Conservation (phyloP, 2,797 vertebrate species). For the Morus bassanus region DNA sequence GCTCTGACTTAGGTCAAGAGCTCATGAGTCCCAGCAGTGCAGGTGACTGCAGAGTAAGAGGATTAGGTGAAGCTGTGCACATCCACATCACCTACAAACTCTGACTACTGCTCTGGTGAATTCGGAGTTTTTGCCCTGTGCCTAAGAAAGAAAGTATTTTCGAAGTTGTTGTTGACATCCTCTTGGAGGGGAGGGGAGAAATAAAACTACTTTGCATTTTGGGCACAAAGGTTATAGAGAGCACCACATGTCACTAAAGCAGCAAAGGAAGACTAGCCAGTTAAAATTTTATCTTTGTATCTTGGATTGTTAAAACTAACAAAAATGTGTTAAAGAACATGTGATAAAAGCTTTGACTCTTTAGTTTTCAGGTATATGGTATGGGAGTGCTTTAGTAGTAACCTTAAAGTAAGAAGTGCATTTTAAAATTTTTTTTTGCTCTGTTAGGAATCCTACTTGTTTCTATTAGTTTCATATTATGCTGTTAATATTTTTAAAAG, state of each 20-base stretch:
- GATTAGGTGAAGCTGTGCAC: not conserved
- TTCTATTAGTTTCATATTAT: not conserved
- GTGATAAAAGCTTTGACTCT: not conserved
- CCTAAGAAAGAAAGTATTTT: not conserved
- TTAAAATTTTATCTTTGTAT: not conserved
- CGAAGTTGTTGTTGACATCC: not conserved
- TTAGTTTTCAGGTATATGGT: not conserved
- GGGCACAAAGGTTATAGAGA: not conserved
- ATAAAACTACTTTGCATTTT: not conserved
- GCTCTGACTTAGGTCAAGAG: not conserved
- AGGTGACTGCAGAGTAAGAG: not conserved
- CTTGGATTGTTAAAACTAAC: slow-evolving; percentile 11
- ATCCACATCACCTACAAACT: not conserved
- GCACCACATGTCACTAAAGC: not conserved
- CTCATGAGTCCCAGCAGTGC: not conserved
- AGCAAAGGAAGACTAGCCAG: not conserved
- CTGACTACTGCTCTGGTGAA: not conserved
- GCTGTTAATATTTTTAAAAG: not conserved
- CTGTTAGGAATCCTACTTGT: not conserved
- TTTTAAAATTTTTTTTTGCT: not conserved
- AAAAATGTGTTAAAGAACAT: not conserved
- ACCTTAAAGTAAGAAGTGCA: not conserved
- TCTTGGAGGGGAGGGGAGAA: not conserved
- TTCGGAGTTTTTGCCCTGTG: not conserved
- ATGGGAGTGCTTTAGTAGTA: not conserved